Percentiles rank a stretch among this genome's conserved stretches.
These are phyloP conservation scores for Entomobrya proxima DNA, from an alignment of 2,888 invertebrate genomes.

Conservation along the genomic window DNA sequence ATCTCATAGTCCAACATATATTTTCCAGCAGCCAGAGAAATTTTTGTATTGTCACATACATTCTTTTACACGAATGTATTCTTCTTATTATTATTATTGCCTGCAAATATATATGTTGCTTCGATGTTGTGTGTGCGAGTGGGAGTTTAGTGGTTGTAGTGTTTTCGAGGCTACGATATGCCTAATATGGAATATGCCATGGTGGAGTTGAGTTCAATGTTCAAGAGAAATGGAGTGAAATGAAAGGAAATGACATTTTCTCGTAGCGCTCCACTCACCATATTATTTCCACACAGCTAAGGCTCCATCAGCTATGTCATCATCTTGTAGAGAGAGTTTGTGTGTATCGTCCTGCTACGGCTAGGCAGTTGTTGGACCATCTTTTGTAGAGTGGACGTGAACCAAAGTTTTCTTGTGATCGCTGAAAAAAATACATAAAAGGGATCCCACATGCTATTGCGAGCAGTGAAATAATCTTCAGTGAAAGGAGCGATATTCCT, in stretches of 20 bases:
- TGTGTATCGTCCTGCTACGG: background rate
- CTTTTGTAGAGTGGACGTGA: background rate
- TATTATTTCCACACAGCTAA: background rate
- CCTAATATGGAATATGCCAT: background rate
- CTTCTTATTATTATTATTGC: too few relatives aligned
- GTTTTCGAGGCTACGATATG: background rate
- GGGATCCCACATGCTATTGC: background rate
- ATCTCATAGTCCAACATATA: too few relatives aligned
- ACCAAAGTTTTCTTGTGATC: conserved; percentile 10
- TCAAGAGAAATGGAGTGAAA: conserved; percentile 46
- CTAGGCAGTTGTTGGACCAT: background rate
- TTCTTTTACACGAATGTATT: background rate
- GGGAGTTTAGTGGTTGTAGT: background rate
- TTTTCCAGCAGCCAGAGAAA: too few relatives aligned
- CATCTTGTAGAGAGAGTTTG: too few relatives aligned
- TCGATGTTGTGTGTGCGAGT: background rate
- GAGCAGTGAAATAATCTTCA: background rate
- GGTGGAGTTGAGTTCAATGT: background rate
- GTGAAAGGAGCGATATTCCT: background rate
- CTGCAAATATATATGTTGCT: too few relatives aligned
- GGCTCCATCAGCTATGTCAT: conserved; percentile 10
- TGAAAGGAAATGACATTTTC: conserved; percentile 55
- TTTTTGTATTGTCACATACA: too few relatives aligned
- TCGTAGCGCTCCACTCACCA: background rate
- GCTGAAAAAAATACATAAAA: background rate